Evolutionary conservation across 2,113 vertebrate genomes (phyloP), one percentile per base, ranked within the genome.

Genomic region (Chionomys nivalis): DNA sequence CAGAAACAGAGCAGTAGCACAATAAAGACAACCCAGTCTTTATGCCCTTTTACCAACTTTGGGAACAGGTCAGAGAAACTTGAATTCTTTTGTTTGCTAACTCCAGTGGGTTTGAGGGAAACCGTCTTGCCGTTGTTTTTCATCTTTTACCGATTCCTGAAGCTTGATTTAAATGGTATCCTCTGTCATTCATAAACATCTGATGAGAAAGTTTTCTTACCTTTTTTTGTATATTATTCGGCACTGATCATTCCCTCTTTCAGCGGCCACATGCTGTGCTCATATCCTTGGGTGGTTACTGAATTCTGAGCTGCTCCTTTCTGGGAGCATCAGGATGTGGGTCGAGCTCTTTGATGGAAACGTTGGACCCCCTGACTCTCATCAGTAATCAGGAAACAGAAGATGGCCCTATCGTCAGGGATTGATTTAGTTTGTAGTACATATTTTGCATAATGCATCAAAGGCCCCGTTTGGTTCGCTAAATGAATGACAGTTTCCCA

Each of bases 121-220:
- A 44, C 3, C 0, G 16, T 39, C 61, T 89, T 42, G 6, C 23
- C 3, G 13, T 75, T 87, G 8, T 73, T 87, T 73, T 36, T 2
- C 52, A 55, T 63, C 87, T 89, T 92, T 63, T 28, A 52, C 58
- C 21, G 49, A 33, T 93, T 95, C 90, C 83, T 76, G 77, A 95
- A 76, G 36, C 33, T 76, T 55, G 49, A 78, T 77, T 93, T 92
- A 85, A 89, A 93, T 90, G 42, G 33, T 61, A 33, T 68, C 52
- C 36, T 83, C 81, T 94, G 82, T 68, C 65, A 58, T 65, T 55
- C 24, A 8, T 63, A 76, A 88, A 94, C 28, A 76, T 33, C 76
- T 89, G 52, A 58, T 2, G 4, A 78, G n/a, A 83, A 73, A 66
- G 55, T 33, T 39, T 85, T 28, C 16, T 83, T 63, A 63, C 33